These are phyloP conservation scores for Drosophila lutescens DNA, from an alignment of 2,888 invertebrate species.

Conservation along the genomic window DNA sequence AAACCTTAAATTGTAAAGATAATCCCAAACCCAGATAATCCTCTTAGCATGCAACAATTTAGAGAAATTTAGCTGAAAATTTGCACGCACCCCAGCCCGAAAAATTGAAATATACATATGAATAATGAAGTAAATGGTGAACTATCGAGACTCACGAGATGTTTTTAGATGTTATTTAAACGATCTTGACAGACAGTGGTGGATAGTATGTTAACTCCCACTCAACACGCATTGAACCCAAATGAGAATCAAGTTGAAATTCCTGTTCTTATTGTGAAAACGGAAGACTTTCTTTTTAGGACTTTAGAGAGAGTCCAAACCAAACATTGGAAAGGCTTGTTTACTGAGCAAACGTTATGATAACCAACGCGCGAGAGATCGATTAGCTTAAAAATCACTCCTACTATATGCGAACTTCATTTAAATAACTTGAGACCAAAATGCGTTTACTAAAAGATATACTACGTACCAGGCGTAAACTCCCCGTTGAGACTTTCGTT, in stretches of 20 bases:
- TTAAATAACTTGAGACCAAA: slow-evolving; percentile 73
- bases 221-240: slow-evolving; percentile 28
- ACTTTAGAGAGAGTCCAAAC: slow-evolving; percentile 19
- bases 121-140: slow-evolving; percentile 25
- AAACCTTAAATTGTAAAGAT: slow-evolving; percentile 19
- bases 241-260: slow-evolving; percentile 50
- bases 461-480: slow-evolving; percentile 35
- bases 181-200: slow-evolving; percentile 57
- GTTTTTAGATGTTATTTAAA: slow-evolving; percentile 70
- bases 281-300: slow-evolving; percentile 56
- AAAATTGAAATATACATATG: slow-evolving; percentile 37
- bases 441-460: slow-evolving; percentile 65
- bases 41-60: slow-evolving; percentile 65
- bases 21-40: slow-evolving; percentile 27
- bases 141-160: slow-evolving; percentile 51
- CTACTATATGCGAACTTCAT: slow-evolving; percentile 51
- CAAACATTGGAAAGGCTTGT: slow-evolving; percentile 36
- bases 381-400: slow-evolving; percentile 42
- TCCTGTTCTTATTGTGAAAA: slow-evolving; percentile 63
- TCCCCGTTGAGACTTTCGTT: slow-evolving; percentile 11
- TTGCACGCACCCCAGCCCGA: slow-evolving; percentile 59
- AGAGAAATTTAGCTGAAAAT: slow-evolving; percentile 73
- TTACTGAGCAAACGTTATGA: slow-evolving; percentile 45
- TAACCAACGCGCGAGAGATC: slow-evolving; percentile 27
- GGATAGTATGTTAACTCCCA: slow-evolving; percentile 6